These are phyloP conservation scores for Chromoteleia sp. DNA, from an alignment of 2,888 invertebrate genomes.

Conservation along the genomic window DNA sequence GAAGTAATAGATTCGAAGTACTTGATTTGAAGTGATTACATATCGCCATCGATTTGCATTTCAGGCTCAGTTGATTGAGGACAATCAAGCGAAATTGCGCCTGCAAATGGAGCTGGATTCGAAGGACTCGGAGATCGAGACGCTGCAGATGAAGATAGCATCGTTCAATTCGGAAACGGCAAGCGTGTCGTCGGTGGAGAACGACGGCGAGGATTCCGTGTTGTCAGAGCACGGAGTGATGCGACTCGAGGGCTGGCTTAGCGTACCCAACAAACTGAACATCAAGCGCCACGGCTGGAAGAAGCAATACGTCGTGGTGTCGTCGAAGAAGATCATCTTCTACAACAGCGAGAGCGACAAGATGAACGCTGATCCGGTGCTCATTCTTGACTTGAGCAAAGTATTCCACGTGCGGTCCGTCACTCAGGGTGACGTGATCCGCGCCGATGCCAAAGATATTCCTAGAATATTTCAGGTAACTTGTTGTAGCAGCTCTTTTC, in stretches of 20 bases:
- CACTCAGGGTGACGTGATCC: slow-evolving; percentile 99
- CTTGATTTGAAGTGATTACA: too few relatives aligned
- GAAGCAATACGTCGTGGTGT: slow-evolving; percentile 98
- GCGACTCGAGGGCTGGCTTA: slow-evolving; percentile 97
- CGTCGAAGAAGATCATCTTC: slow-evolving; percentile 98
- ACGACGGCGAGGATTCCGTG: slow-evolving; percentile 91
- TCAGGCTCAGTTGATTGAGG: slow-evolving; percentile 93
- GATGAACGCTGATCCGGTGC: slow-evolving; percentile 96
- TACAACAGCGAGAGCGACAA: slow-evolving; percentile 98
- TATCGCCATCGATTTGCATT: too few relatives aligned
- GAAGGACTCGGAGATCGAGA: slow-evolving; percentile 98
- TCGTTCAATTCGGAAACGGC: slow-evolving; percentile 94
- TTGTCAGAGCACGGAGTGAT: slow-evolving; percentile 88
- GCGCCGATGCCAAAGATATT: slow-evolving; percentile 99
- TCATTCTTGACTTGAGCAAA: slow-evolving; percentile 98
- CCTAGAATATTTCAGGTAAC: slow-evolving; percentile 96
- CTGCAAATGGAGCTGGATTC: slow-evolving; percentile 98
- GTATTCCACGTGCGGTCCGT: slow-evolving; percentile 99
- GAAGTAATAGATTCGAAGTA: too few relatives aligned
- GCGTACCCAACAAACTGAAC: slow-evolving; percentile 97
- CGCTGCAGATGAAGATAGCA: slow-evolving; percentile 93
- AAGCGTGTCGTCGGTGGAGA: slow-evolving; percentile 95
- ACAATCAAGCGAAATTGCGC: slow-evolving; percentile 90
- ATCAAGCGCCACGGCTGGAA: slow-evolving; percentile 98
- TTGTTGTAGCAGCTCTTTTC: not conserved